These are phyloP conservation scores for Paramisgurnus dabryanus DNA, from an alignment of 2,113 vertebrate genomes.

Conservation along the genomic window DNA sequence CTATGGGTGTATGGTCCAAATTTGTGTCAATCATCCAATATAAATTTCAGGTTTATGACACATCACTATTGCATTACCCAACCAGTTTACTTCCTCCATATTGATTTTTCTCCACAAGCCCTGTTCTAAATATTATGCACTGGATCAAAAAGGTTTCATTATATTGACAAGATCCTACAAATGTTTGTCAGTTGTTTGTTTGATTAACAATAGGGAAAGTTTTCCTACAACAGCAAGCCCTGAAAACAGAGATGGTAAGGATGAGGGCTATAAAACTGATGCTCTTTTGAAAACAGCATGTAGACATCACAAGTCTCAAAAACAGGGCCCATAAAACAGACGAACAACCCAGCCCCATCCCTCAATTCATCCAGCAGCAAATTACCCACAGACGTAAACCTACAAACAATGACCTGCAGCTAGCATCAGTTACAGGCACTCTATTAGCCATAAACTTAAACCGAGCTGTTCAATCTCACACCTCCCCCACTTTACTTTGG, in stretches of 20 bases:
- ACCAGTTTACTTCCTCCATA: no score
- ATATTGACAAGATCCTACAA: neutral
- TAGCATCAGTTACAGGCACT: constrained; percentile 22
- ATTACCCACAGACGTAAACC: constrained; percentile 30
- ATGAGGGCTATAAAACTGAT: constrained; percentile 30
- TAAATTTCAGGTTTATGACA: no score
- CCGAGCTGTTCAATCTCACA: neutral
- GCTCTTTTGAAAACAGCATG: constrained; percentile 29
- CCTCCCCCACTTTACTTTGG: neutral
- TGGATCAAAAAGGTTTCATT: neutral
- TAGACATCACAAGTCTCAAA: constrained; percentile 37
- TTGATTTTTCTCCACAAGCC: no score
- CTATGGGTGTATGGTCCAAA: no score
- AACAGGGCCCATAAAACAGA: constrained; percentile 40
- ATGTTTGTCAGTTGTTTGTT: neutral
- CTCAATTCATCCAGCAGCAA: constrained; percentile 4
- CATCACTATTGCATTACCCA: no score
- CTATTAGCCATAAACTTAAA: constrained; percentile 35
- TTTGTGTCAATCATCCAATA: no score
- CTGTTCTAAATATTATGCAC: neutral
- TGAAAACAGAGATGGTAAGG: constrained; percentile 5
- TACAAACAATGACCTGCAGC: neutral
- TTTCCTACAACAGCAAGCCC: neutral
- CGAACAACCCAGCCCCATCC: constrained; percentile 12
- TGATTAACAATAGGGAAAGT: neutral